Conservation (phyloP, 2,113 vertebrate species). For the Excalfactoria chinensis region DNA sequence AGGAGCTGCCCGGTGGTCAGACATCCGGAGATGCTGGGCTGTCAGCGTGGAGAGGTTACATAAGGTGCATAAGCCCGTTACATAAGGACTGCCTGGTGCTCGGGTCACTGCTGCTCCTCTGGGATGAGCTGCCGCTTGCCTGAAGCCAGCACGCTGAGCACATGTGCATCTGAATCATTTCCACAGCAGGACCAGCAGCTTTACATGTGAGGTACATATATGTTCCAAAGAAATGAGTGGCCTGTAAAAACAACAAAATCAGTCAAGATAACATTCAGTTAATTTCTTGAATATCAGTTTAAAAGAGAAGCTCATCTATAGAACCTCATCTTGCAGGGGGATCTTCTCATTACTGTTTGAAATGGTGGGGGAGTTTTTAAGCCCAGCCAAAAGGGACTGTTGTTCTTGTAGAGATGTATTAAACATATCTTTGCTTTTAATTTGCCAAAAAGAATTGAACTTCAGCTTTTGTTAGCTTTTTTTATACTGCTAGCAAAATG, state of each 20-base stretch:
- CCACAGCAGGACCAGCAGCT: not conserved
- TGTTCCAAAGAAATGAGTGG: not conserved
- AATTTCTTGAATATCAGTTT: not conserved
- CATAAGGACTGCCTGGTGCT: conserved; percentile 19
- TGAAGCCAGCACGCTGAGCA: not conserved
- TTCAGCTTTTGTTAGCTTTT: not conserved
- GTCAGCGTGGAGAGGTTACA: not conserved
- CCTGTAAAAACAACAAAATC: not conserved
- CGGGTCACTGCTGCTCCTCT: conserved; percentile 18
- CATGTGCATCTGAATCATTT: not conserved
- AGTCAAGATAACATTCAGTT: not conserved
- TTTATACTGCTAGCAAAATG: not conserved
- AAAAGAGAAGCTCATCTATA: not conserved
- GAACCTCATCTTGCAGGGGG: not conserved
- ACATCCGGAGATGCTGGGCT: conserved; percentile 20
- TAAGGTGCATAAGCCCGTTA: conserved; percentile 55
- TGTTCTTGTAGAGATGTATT: not conserved
- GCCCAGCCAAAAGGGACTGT: not conserved
- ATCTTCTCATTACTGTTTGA: not conserved
- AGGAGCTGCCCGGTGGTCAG: not conserved
- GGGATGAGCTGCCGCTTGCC: not conserved
- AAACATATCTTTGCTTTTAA: not conserved
- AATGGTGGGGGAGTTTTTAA: not conserved
- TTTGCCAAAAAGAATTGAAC: not conserved
- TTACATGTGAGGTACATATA: not conserved